These are phyloP conservation scores for Villa cingulata DNA, from an alignment of 2,888 invertebrate genomes.

Conservation along the genomic window DNA sequence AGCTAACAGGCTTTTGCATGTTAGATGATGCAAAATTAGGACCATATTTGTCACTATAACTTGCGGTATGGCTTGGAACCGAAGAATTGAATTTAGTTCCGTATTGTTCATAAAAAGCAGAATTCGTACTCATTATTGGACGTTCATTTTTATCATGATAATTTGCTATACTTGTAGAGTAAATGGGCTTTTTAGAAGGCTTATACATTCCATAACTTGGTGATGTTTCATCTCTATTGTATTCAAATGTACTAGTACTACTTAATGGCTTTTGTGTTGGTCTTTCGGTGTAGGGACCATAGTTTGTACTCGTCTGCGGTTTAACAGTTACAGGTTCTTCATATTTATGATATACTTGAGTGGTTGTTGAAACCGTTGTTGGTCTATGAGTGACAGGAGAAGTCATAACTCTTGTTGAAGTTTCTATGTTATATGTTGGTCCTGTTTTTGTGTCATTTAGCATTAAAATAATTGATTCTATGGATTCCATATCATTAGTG, in stretches of 20 bases:
- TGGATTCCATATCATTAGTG: slow-evolving; percentile 37
- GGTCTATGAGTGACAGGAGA: slow-evolving; percentile 10
- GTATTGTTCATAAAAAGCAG: too few species aligned
- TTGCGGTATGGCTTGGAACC: background rate
- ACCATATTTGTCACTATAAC: background rate
- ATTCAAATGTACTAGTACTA: background rate
- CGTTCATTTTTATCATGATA: background rate
- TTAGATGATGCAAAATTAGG: too few species aligned
- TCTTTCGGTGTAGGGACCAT: background rate
- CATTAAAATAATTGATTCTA: slow-evolving; percentile 50
- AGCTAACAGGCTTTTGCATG: background rate
- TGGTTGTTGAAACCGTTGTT: slow-evolving; percentile 3
- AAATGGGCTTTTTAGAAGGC: background rate
- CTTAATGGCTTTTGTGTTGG: background rate
- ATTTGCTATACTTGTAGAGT: background rate
- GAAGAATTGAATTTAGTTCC: background rate
- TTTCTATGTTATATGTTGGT: slow-evolving; percentile 26
- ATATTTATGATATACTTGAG: slow-evolving; percentile 9
- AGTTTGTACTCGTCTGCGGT: background rate
- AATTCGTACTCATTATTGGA: background rate
- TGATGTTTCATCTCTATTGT: background rate
- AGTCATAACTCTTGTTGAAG: background rate
- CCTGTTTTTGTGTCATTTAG: slow-evolving; percentile 40
- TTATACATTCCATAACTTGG: background rate
- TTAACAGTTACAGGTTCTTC: slow-evolving; percentile 1